Conservation (phyloP, 2,888 invertebrate genomes). For the Pseudococcus longispinus region DNA sequence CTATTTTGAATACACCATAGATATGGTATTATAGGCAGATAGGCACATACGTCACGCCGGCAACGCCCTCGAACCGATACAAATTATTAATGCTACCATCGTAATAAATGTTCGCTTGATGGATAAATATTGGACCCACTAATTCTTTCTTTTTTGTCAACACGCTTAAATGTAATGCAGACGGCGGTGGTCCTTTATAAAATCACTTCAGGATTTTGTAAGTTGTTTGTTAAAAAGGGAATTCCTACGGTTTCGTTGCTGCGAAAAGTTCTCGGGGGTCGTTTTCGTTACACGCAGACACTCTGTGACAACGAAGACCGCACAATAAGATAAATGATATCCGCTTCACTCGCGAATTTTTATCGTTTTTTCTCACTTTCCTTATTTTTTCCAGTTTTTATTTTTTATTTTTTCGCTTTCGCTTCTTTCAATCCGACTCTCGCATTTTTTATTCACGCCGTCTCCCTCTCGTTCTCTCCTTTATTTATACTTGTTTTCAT, state of each 20-base stretch:
- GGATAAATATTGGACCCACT: slow-evolving; percentile 25
- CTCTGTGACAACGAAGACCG: slow-evolving; percentile 40
- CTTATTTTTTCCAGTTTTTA: slow-evolving; percentile 18
- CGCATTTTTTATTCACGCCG: slow-evolving; percentile 26
- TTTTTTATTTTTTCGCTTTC: slow-evolving; percentile 17
- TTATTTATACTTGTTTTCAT: slow-evolving; percentile 39
- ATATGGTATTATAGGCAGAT: too few relatives aligned
- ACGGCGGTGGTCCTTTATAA: slow-evolving; percentile 49
- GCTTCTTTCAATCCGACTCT: slow-evolving; percentile 32
- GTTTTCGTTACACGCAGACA: slow-evolving; percentile 49
- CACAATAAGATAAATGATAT: slow-evolving; percentile 54
- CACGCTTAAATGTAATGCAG: slow-evolving; percentile 28
- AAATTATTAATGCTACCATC: slow-evolving; percentile 37
- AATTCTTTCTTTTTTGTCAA: neutral
- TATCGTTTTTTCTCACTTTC: slow-evolving; percentile 30
- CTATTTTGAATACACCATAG: too few relatives aligned
- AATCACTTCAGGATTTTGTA: slow-evolving; percentile 52
- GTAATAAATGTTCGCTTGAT: slow-evolving; percentile 25
- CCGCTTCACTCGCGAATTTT: slow-evolving; percentile 44
- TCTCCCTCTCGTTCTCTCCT: neutral
- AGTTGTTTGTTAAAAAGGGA: slow-evolving; percentile 51
- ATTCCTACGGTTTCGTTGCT: slow-evolving; percentile 46
- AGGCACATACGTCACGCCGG: neutral
- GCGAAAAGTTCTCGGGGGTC: slow-evolving; percentile 52
- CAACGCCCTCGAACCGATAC: neutral